Base-by-base conservation (phyloP, 2,888 invertebrate species). In the Sphaeridia pumilis region DNA sequence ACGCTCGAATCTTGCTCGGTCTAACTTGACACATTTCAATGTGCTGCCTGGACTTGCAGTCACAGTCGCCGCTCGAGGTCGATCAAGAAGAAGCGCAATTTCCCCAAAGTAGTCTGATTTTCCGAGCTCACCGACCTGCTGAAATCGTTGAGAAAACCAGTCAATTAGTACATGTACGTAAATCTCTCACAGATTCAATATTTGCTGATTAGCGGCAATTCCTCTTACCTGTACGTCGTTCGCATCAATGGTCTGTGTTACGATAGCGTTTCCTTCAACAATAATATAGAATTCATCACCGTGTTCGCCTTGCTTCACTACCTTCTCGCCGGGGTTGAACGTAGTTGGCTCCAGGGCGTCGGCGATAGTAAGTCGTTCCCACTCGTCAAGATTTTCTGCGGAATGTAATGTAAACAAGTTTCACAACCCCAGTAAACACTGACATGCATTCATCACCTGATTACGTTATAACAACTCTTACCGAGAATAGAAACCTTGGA, bases 241-340 rank as follows among this genome's bases (percentile, higher is more conserved):
- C 51, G 52, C 54, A 54, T 61, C 58, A 51, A 61, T 56, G 17
- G 54, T 62, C 50, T 63, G 64, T 21, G 63, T 64, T 2, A 92
- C 90, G 59, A 85, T 81, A 51, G 77, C 76, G 7, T 73, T 75
- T 70, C 86, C 90, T 74, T 98, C 98, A 49, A 94, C 86, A 68
- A 98, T 98, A 61, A 98, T 98, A 72, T 94, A 98, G 75, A 98
- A 99, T 72, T 98, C 97, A 70, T 99, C 95, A 25, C 98, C 98
- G 1, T 92, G 90, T 71, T 97, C 95, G 27, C 95, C 97, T 73
- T 99, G 98, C 64, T 88, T 81, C 14, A 99, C 97, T 70, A 98
- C 94, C 59, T 87, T 90, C 69, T 94, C 90, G 24, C 88, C 87
- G 69, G 94, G 90, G 62, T 87, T 89, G 69, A 83, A 94, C 53